Conservation (phyloP, 2,797 vertebrate species). For the Artibeus lituratus region DNA sequence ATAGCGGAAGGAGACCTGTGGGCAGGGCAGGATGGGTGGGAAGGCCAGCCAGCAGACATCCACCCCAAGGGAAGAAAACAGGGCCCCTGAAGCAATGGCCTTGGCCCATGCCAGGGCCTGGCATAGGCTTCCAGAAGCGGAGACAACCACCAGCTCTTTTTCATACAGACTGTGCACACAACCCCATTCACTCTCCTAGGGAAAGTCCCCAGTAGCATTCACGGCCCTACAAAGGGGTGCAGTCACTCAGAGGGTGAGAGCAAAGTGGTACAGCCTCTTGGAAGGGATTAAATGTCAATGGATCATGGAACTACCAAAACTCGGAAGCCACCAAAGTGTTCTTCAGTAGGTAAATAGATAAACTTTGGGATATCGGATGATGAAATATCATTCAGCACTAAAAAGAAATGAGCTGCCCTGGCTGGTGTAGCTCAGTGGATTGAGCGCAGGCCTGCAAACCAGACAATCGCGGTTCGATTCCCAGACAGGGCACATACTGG, state of each 20-base stretch:
- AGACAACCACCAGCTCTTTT: not conserved
- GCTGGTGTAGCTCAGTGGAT: too few relatives aligned
- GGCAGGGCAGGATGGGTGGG: not conserved
- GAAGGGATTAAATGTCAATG: not conserved
- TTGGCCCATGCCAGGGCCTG: not conserved
- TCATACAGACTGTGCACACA: not conserved
- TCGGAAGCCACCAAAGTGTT: not conserved
- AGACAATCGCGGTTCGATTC: too few relatives aligned
- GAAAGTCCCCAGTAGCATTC: not conserved
- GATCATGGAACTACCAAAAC: not conserved
- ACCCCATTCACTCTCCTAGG: not conserved
- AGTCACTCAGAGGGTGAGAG: not conserved
- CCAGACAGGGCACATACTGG: too few relatives aligned
- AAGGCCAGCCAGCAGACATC: not conserved
- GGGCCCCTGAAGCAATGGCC: not conserved
- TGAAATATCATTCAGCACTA: not conserved
- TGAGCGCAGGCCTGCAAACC: too few relatives aligned
- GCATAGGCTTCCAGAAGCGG: not conserved
- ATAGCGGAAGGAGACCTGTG: constrained; percentile 95
- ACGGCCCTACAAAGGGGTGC: not conserved
- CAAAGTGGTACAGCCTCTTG: not conserved
- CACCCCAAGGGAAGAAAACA: not conserved
- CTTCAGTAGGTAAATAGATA: not conserved
- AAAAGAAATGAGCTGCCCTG: not conserved
- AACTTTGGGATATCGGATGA: not conserved